These are phyloP conservation scores for Cheilosia scutellata DNA, from an alignment of 2,888 invertebrate genomes.

Conservation along the genomic window DNA sequence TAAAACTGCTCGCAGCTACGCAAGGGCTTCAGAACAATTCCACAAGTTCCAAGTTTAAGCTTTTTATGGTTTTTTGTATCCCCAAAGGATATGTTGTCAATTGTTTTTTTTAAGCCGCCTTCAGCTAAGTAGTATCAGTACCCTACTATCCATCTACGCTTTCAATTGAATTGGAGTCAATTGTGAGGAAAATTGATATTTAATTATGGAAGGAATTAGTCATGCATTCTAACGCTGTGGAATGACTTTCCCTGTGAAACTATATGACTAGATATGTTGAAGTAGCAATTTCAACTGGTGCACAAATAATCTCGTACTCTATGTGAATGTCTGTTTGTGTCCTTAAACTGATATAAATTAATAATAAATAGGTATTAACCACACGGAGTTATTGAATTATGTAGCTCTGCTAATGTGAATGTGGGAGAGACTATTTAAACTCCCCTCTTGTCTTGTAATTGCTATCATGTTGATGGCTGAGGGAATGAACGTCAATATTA, in stretches of 20 bases:
- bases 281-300: not conserved
- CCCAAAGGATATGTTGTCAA: constrained; percentile 10
- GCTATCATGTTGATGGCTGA: constrained; percentile 16
- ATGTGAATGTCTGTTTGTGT: not conserved
- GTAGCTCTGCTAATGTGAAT: constrained; percentile 5
- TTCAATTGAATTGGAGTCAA: constrained; percentile 28
- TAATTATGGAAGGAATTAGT: constrained; percentile 63
- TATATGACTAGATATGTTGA: not conserved
- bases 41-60: constrained; percentile 3
- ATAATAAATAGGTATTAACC: constrained; percentile 51
- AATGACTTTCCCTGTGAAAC: not conserved
- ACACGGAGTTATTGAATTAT: constrained; percentile 46
- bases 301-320: not conserved
- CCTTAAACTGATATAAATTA: constrained; percentile 53
- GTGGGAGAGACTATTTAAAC: constrained; percentile 39
- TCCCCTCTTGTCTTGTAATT: constrained; percentile 42
- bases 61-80: not conserved
- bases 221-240: constrained; percentile 21
- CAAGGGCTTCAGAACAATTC: not conserved
- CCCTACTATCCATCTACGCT: not conserved
- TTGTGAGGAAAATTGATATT: constrained; percentile 64
- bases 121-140: not conserved
- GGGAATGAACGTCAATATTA: constrained; percentile 11
- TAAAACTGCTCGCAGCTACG: not conserved
- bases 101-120: too few species aligned